phyloP scores from a whole-genome alignment of 2,888 invertebrate genomes.

The Thysanoteuthis rhombus region DNA sequence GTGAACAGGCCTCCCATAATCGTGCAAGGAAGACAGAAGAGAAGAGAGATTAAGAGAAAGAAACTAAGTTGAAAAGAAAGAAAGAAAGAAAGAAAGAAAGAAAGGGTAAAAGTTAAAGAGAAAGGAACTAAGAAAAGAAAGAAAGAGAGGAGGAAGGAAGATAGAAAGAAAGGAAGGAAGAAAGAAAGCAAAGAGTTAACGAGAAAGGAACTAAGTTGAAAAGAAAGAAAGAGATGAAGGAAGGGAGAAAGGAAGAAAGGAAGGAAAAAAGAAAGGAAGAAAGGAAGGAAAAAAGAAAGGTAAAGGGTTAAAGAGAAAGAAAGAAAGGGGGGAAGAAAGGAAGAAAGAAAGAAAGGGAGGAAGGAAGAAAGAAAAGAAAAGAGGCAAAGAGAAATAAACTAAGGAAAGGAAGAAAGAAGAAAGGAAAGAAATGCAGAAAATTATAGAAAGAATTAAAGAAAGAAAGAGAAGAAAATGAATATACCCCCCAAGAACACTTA shows the following conservation, averaged over 20 bases:
- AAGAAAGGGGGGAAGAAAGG: not conserved
- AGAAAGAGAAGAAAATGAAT: too few relatives aligned
- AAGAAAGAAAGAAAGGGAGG: not conserved
- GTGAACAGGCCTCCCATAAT: too few relatives aligned
- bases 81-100: not conserved
- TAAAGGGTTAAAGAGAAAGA: not conserved
- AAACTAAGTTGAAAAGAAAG: not conserved
- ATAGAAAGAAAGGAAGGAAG: not conserved
- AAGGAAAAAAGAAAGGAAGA: not conserved
- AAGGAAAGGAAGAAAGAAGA: too few relatives aligned
- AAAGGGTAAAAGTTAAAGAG: not conserved
- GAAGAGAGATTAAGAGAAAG: not conserved
- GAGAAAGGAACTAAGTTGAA: too few relatives aligned
- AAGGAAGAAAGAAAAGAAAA: too few relatives aligned
- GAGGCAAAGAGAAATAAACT: too few relatives aligned
- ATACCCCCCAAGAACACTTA: too few relatives aligned
- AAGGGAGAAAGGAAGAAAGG: not conserved
- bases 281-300: not conserved
- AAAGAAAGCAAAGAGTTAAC: too few relatives aligned
- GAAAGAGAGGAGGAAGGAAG: too few relatives aligned
- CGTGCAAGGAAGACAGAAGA: fast-evolving
- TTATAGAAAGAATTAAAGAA: too few relatives aligned
- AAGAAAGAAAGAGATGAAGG: too few relatives aligned
- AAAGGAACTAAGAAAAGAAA: not conserved
- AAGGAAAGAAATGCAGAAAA: too few relatives aligned